Percentiles rank a stretch among this genome's conserved stretches.
phyloP scores from a whole-genome alignment of 2,113 vertebrate genomes.

The Ceyx cyanopectus region DNA sequence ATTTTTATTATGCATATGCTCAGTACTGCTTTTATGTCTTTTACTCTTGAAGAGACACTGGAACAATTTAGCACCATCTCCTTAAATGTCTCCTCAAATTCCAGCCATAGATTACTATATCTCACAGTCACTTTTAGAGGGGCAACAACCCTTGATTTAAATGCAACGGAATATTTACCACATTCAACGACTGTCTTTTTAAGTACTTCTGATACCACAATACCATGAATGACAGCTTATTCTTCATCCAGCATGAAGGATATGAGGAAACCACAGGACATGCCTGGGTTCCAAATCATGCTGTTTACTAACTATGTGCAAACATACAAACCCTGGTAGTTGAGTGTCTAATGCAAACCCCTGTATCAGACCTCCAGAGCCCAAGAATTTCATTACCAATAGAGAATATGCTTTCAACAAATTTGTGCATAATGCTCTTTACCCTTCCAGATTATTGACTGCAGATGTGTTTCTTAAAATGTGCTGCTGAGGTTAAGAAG shows the following conservation, averaged over 20 bases:
- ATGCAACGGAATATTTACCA: background rate
- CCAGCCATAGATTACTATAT: background rate
- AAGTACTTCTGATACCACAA: conserved; percentile 5
- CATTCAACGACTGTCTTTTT: background rate
- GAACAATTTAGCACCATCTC: background rate
- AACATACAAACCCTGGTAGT: background rate
- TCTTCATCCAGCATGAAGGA: conserved; percentile 13
- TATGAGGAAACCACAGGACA: conserved; percentile 40
- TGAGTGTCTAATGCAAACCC: background rate
- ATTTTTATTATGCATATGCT: background rate
- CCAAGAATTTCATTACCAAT: background rate
- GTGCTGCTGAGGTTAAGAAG: no score
- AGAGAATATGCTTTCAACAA: background rate
- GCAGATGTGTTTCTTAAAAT: background rate
- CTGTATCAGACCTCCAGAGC: background rate
- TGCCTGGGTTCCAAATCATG: conserved; percentile 14
- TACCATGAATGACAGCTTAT: background rate
- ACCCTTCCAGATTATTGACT: background rate
- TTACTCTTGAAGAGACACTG: background rate
- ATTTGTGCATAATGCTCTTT: background rate
- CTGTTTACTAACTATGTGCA: background rate
- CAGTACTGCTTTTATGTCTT: background rate
- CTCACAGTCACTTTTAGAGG: background rate
- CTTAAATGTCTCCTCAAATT: background rate
- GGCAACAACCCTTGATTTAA: background rate